A percentile compares a stretch with the other conserved stretches of the same genome.
Evolutionary conservation across 2,797 vertebrate genomes (phyloP).

Genomic region (Heliangelus exortis): DNA sequence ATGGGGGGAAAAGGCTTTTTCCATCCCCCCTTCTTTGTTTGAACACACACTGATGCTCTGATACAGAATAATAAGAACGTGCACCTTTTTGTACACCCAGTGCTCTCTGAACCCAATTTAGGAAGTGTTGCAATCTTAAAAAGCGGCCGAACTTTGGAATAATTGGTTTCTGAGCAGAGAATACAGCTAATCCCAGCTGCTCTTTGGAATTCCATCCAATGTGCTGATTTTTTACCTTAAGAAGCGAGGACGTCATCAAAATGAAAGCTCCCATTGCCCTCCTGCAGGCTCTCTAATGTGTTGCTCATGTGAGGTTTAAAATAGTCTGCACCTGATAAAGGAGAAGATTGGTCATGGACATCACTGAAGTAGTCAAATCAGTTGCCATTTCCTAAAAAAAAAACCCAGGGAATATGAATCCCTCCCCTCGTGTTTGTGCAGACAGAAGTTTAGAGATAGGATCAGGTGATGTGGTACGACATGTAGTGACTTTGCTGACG

Average conservation of each 20-base stretch:
- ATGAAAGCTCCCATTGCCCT: background rate
- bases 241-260: rapidly evolving
- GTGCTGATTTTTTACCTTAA: constrained; percentile 34
- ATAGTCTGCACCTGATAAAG: rapidly evolving
- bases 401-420: background rate
- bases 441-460: background rate
- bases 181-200: background rate
- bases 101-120: constrained; percentile 51
- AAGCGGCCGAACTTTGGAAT: background rate
- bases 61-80: background rate
- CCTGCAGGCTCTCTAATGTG: background rate
- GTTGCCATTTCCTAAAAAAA: background rate
- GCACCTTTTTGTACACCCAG: background rate
- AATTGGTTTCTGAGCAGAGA: constrained; percentile 46
- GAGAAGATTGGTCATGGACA: background rate
- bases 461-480: background rate
- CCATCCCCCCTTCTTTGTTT: background rate
- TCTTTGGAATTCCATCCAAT: background rate
- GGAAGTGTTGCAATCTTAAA: background rate
- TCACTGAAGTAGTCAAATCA: background rate
- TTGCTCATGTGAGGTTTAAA: background rate
- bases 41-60: rapidly evolving
- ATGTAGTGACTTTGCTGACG: background rate
- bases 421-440: background rate
- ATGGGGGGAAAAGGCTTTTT: background rate